These are phyloP conservation scores for Anthrax anthrax DNA, from an alignment of 2,888 invertebrate genomes.

Conservation along the genomic window DNA sequence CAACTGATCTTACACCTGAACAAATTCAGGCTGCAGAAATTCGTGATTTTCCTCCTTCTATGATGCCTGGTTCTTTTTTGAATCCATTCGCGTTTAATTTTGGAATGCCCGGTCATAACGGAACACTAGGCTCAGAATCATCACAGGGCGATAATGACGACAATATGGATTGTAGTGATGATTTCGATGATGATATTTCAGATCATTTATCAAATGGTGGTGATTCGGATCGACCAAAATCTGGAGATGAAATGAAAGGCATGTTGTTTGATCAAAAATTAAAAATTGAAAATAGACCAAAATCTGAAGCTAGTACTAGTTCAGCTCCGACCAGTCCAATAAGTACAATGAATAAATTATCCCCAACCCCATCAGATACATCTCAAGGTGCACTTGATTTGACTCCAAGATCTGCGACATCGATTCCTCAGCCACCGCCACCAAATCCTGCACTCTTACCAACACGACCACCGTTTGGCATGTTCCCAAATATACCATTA, in stretches of 20 bases:
- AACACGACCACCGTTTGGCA: conserved; percentile 31
- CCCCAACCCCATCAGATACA: conserved; percentile 36
- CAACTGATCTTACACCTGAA: conserved; percentile 69
- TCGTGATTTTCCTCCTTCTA: conserved; percentile 54
- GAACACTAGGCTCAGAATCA: conserved; percentile 26
- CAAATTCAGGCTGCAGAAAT: conserved; percentile 79
- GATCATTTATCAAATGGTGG: conserved; percentile 30
- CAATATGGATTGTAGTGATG: conserved; percentile 33
- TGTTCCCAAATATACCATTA: conserved; percentile 33
- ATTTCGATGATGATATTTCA: conserved; percentile 29
- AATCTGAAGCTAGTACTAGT: conserved; percentile 18
- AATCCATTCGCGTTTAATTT: conserved; percentile 34
- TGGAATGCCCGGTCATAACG: conserved; percentile 25
- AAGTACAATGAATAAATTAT: conserved; percentile 21
- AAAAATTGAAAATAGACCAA: conserved; percentile 26
- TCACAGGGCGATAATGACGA: conserved; percentile 34
- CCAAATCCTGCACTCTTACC: conserved; percentile 21
- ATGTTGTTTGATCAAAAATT: conserved; percentile 31
- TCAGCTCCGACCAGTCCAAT: conserved; percentile 28
- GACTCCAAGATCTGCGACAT: conserved; percentile 35
- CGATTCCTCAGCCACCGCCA: conserved; percentile 11
- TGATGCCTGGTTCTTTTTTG: conserved; percentile 33
- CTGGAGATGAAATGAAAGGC: conserved; percentile 30
- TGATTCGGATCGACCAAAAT: conserved; percentile 27
- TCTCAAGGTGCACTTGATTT: conserved; percentile 43